Evolutionary conservation across 2,113 vertebrate genomes (phyloP).

Genomic region (Rhinopomastus cyanomelas): DNA sequence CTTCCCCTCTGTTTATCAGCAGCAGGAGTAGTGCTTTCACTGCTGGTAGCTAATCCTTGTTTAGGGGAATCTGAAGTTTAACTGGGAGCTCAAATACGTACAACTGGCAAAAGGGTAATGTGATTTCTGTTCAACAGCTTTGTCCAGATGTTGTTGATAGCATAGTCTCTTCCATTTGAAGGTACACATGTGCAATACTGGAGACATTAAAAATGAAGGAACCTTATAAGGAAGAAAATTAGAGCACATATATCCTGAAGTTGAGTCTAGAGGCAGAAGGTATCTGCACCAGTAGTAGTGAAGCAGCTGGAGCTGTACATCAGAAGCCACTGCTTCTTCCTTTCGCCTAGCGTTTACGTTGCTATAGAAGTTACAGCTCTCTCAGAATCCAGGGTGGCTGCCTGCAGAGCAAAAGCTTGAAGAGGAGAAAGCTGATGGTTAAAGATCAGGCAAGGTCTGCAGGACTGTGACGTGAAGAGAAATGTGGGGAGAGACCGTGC

Average conservation of each 20-base stretch:
- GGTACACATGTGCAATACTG: accelerated
- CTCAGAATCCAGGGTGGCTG: neutral
- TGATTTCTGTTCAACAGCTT: neutral
- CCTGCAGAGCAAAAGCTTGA: neutral
- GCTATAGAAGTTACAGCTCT: accelerated
- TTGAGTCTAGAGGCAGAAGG: neutral
- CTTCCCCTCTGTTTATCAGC: neutral
- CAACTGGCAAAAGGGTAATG: neutral
- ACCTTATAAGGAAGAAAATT: neutral
- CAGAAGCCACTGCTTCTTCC: neutral
- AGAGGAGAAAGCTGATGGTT: neutral
- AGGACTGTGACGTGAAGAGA: neutral
- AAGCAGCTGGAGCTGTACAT: neutral
- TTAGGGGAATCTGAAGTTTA: neutral
- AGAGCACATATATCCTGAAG: neutral
- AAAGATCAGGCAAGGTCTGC: neutral
- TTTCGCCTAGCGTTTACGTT: accelerated
- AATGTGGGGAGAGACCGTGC: neutral
- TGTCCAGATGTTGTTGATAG: neutral
- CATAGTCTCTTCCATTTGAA: neutral
- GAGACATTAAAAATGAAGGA: neutral
- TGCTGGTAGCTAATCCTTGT: neutral
- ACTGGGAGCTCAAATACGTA: neutral
- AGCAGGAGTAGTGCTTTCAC: neutral
- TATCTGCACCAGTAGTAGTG: neutral